Evolutionary conservation across 2,797 vertebrate genomes (phyloP).

Genomic region (Sylvia borin): DNA sequence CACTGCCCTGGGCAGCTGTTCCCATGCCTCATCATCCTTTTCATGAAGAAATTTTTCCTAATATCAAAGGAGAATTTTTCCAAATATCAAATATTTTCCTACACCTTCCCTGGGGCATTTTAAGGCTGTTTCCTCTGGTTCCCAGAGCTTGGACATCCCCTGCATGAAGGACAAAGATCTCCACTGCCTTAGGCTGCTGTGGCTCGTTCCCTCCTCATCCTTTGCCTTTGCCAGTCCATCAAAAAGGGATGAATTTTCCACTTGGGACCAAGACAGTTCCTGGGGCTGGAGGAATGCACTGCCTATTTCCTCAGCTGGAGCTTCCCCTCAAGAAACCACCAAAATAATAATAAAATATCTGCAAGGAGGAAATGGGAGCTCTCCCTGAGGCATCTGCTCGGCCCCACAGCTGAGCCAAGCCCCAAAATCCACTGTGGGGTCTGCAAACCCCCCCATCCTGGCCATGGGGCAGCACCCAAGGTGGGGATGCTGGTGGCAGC

Average conservation of each 20-base stretch:
- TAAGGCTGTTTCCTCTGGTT: neutral
- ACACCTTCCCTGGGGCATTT: too few relatives aligned
- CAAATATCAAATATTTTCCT: neutral
- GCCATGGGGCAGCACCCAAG: rapidly evolving
- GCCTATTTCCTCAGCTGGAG: slow-evolving; percentile 28
- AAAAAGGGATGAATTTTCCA: neutral
- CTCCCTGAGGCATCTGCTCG: rapidly evolving
- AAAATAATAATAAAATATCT: neutral
- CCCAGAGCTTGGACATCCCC: neutral
- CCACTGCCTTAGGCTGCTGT: neutral
- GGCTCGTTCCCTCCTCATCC: neutral
- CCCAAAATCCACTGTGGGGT: rapidly evolving
- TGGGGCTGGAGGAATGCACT: neutral
- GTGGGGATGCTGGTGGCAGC: neutral
- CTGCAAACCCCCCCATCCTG: neutral
- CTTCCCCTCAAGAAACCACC: neutral
- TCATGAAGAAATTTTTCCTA: neutral
- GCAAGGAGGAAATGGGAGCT: neutral
- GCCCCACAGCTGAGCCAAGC: rapidly evolving
- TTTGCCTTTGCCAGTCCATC: neutral
- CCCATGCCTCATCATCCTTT: too few relatives aligned
- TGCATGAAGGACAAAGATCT: neutral
- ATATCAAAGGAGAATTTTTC: neutral
- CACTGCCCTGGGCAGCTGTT: neutral
- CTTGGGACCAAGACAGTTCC: neutral